Conservation (phyloP, 2,113 vertebrate genomes). For the Grammomys dolichurus region DNA sequence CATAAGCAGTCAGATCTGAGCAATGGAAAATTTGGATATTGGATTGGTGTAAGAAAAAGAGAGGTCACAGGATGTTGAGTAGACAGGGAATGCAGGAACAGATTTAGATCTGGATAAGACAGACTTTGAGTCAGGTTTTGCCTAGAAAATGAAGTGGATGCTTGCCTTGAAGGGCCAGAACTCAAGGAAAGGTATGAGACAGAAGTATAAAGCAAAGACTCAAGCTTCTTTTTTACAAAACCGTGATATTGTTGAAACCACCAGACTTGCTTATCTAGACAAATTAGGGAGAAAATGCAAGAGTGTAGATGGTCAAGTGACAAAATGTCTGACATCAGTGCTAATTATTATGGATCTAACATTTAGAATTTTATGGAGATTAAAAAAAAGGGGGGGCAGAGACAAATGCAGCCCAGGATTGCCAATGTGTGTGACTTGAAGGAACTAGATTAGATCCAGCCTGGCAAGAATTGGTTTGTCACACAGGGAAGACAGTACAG, state of each 20-base stretch:
- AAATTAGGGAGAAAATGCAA: constrained; percentile 39
- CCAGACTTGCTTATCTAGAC: background rate
- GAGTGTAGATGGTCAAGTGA: background rate
- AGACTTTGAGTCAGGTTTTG: background rate
- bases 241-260: background rate
- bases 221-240: background rate
- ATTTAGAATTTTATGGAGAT: background rate
- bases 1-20: background rate
- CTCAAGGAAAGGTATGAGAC: background rate
- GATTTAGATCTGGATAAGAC: background rate
- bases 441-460: background rate
- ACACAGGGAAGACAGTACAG: background rate
- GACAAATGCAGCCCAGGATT: background rate
- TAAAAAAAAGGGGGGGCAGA: background rate
- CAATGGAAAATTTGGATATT: background rate
- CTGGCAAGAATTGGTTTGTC: background rate
- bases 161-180: background rate
- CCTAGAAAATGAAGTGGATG: background rate
- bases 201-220: background rate
- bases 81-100: background rate
- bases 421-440: background rate
- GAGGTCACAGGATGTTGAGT: background rate
- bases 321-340: background rate
- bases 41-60: background rate
- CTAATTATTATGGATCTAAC: background rate